Percentiles rank a stretch among this genome's conserved stretches.
Conservation (phyloP, 2,113 vertebrate species). For the Pteruthius melanotis region DNA sequence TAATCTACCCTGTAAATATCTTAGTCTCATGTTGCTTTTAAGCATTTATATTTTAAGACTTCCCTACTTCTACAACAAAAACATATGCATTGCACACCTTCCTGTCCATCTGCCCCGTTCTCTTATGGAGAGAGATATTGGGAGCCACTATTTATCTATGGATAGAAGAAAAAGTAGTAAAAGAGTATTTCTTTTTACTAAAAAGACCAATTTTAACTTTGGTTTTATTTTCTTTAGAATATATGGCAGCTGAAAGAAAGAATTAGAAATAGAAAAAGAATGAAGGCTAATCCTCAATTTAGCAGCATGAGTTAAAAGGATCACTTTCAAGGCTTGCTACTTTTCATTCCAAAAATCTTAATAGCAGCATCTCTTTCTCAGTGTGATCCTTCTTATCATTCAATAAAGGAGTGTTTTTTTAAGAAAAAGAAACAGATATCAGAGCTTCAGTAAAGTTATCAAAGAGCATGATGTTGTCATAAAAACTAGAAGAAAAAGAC, state of each 20-base stretch:
- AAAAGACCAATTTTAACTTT: neutral
- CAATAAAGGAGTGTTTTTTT: neutral
- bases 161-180: neutral
- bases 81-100: neutral
- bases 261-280: slow-evolving; percentile 1
- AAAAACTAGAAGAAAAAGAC: neutral
- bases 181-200: neutral
- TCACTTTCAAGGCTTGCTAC: neutral
- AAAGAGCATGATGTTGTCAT: neutral
- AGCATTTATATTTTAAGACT: neutral
- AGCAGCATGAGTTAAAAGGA: slow-evolving; percentile 14
- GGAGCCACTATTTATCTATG: neutral
- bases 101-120: neutral
- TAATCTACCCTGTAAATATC: neutral
- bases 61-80: neutral
- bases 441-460: neutral
- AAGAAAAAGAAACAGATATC: neutral
- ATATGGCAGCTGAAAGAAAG: neutral
- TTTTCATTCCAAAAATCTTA: slow-evolving; percentile 14
- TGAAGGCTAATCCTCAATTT: slow-evolving; percentile 5
- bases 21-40: neutral
- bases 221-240: neutral
- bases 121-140: neutral
- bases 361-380: neutral
- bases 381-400: neutral